Evolutionary conservation across 92 coral and sea anemone species (phyloP).

Genomic region (Epizoanthus stellaris): DNA sequence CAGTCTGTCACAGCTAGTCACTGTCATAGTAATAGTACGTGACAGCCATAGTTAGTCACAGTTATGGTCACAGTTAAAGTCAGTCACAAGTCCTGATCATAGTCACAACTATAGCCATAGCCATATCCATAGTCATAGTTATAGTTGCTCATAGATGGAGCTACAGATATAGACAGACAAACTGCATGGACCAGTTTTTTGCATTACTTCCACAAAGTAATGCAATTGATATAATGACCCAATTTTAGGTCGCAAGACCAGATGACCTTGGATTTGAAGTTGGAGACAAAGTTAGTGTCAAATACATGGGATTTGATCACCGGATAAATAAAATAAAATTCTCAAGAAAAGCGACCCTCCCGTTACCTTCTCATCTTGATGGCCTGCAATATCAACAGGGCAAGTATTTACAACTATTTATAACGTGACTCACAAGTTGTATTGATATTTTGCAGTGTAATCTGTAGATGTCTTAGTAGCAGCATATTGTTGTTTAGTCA

Average conservation of each 20-base stretch:
- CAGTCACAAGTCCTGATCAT: too few species aligned
- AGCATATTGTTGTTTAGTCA: too few species aligned
- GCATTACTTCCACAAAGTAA: background rate
- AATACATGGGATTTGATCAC: slow-evolving; percentile 82
- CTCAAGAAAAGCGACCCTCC: slow-evolving; percentile 89
- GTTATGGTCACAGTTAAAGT: too few species aligned
- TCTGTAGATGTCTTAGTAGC: too few species aligned
- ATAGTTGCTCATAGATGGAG: too few species aligned
- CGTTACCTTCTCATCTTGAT: slow-evolving; percentile 55
- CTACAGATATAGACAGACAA: too few species aligned
- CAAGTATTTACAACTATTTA: too few species aligned
- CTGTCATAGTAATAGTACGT: too few species aligned
- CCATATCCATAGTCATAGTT: background rate
- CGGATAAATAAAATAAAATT: slow-evolving; percentile 70
- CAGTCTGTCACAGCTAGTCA: too few species aligned
- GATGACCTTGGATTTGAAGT: slow-evolving; percentile 72
- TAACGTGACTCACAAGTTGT: background rate
- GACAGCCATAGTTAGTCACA: background rate
- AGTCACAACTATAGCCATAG: too few species aligned
- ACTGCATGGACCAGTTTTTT: background rate
- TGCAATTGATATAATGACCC: background rate
- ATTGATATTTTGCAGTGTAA: slow-evolving; percentile 15
- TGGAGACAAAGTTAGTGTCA: slow-evolving; percentile 78
- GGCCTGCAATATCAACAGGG: too few species aligned
- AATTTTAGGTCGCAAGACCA: slow-evolving; percentile 66